A percentile compares a stretch with the other conserved stretches of the same genome.
Evolutionary conservation across 2,113 vertebrate species (phyloP).

Genomic region (Corapipo altera): DNA sequence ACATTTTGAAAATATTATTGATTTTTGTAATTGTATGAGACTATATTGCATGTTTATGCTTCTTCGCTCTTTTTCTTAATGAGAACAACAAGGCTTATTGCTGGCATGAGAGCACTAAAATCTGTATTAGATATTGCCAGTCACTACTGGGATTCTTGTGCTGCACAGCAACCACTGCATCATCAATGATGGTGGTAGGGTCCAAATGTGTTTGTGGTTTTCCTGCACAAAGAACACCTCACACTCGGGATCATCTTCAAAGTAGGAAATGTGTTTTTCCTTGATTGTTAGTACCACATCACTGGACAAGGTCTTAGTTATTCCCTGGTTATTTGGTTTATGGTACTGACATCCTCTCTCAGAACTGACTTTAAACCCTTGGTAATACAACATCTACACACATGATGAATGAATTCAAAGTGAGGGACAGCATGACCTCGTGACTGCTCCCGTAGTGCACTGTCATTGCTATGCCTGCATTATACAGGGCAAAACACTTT

Average conservation of each 20-base stretch:
- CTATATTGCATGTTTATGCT: not conserved
- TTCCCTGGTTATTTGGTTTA: not conserved
- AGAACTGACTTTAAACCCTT: not conserved
- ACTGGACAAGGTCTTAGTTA: not conserved
- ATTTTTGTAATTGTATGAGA: not conserved
- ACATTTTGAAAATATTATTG: conserved; percentile 8
- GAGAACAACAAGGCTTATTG: not conserved
- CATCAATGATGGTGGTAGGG: not conserved
- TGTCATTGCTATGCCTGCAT: not conserved
- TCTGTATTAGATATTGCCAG: not conserved
- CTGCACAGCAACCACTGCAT: not conserved
- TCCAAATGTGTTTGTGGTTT: not conserved
- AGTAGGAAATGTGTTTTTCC: not conserved
- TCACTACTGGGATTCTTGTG: not conserved
- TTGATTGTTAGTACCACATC: not conserved
- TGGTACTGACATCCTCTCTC: not conserved
- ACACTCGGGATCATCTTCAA: not conserved
- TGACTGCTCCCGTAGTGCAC: not conserved
- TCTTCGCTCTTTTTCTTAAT: not conserved
- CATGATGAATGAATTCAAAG: not conserved
- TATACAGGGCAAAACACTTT: not conserved
- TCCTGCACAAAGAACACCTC: not conserved
- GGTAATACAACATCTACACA: not conserved
- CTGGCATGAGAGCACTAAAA: not conserved
- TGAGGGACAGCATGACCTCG: not conserved